Evolutionary conservation across 2,888 invertebrate genomes (phyloP), one percentile per base, ranked within the genome.

Genomic region (Campoplex capitator): DNA sequence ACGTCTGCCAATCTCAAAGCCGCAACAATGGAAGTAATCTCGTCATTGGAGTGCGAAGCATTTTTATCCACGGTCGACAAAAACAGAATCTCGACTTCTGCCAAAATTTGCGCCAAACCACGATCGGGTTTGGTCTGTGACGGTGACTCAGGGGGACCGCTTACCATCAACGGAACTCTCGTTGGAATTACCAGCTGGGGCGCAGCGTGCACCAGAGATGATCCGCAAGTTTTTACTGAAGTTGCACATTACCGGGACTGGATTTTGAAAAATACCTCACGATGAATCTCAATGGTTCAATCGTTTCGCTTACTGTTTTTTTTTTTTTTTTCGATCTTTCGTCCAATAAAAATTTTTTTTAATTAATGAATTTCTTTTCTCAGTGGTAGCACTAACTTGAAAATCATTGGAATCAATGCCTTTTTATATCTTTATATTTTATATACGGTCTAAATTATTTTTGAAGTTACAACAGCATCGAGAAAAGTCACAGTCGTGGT

Each of bases 121-220:
- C 16, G 13, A 16, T 48, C 48, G 48, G 48, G 16, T 18, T 0
- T 16, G 0, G 6, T 18, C 51, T 51, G 51, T 51, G 0, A 16
- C 3, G 92, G 91, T 85, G 93, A 93, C 83, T 92, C 92, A 42
- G 92, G 93, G 75, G 93, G 93, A 70, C 92, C 92, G 65, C 85
- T 93, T 84, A 92, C 89, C 32, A 88, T 92, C 11, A 65, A 88
- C 3, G 91, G 90, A 65, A 91, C 89, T 85, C 90, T 93, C 42
- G 70, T 88, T 42, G 93, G 93, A 71, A 84, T 93, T 2, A 91
- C 91, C 28, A 92, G 92, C 16, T 93, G 91, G 90, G 91, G 90
- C 18, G 92, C 92, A 71, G 91, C 91, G 6, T 80, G 76, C 3
- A 84, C 84, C 2, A 79, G 85, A 38, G 51, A 51, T 51, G 91